Base-by-base conservation (phyloP, 1,140 invertebrate genomes). In the Chrysoperla carnea region DNA sequence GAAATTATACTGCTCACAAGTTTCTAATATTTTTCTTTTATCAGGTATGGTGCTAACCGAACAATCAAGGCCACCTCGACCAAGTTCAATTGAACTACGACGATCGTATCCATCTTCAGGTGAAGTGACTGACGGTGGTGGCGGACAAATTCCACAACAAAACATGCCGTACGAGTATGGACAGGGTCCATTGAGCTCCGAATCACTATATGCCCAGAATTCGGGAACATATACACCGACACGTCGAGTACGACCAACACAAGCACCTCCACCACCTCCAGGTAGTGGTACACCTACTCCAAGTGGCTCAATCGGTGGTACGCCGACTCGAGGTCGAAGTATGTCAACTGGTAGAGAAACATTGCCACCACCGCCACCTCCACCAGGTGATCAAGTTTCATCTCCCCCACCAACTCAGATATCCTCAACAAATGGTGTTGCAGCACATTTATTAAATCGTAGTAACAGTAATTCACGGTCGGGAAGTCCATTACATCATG, bases 321-420 rank as follows among this genome's bases (percentile, higher is more conserved):
- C 76, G 13, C 78, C 78, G 29, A 81, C 78, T 13, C 65, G 77
- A 44, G 71, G 74, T 45, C 69, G 73, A 51, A 76, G 72, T 48
- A 72, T 76, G 63, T 75, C 73, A 39, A 67, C 72, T 13, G 72
- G 71, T 44, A 66, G 81, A 43, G 81, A 85, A 48, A 76, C 73
- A 33, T 65, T 90, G 51, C 87, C 87, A 28, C 87, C 87, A n/a
- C 87, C 87, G 3, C 88, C 87, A 36, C 86, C 86, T 15, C 85
- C 85, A 39, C 81, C 81, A 8, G 69, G 66, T 38, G 61, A 63
- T n/a, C 60, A 64, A 46, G 65, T 66, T 55, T 68, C 68, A 3
- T 62, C 68, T 29, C 66, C 65, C 27, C 56, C 15, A 27, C 17
- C 17, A 23, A 23, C 5, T 23, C 17, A 23, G 5, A 23, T 23